A percentile compares a stretch with the other conserved stretches of the same genome.
phyloP scores from a whole-genome alignment of 1,140 invertebrate genomes.

The Cotesia typhae region DNA sequence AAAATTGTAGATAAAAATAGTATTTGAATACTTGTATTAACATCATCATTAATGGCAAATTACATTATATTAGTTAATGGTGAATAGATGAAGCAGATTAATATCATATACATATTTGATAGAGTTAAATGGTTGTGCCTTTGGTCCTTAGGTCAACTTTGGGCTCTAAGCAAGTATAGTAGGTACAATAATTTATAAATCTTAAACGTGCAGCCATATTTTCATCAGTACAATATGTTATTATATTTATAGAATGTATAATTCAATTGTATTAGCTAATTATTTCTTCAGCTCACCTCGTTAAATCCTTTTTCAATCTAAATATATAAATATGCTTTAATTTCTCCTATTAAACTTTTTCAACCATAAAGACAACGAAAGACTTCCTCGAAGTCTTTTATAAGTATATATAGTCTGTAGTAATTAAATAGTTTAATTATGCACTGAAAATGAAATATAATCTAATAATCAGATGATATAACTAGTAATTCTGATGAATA shows the following conservation, averaged over 20 bases:
- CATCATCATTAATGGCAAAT: conserved; percentile 39
- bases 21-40: neutral
- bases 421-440: no score
- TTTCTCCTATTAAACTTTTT: conserved; percentile 24
- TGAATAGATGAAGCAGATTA: conserved; percentile 9
- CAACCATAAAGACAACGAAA: conserved; percentile 34
- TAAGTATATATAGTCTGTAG: conserved; percentile 3
- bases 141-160: conserved; percentile 65
- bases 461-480: no score
- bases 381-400: conserved; percentile 15
- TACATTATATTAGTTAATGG: neutral
- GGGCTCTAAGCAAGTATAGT: conserved; percentile 58
- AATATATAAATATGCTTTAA: conserved; percentile 19
- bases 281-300: conserved; percentile 42
- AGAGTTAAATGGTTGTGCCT: conserved; percentile 57
- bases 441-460: no score
- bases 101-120: conserved; percentile 11
- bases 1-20: no score
- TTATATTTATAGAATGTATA: conserved; percentile 59
- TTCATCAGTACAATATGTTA: conserved; percentile 55
- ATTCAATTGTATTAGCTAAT: conserved; percentile 42
- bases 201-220: conserved; percentile 59
- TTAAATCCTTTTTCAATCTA: conserved; percentile 45
- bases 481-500: no score
- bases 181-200: conserved; percentile 65